These are phyloP conservation scores for Labeo rohita DNA, from an alignment of 2,113 vertebrate genomes.

Conservation along the genomic window DNA sequence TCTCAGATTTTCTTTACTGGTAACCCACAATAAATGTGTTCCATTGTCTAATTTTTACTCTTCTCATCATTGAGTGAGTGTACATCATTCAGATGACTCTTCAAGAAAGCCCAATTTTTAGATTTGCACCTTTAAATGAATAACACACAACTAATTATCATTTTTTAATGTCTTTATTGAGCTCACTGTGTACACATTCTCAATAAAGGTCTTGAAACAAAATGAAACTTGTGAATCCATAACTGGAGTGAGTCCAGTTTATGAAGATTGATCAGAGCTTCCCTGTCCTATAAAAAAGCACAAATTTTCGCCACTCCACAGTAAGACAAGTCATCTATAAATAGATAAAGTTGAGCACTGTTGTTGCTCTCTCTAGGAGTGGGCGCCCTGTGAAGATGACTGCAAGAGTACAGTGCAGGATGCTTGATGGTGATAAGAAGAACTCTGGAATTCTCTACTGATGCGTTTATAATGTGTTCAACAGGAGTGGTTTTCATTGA, in stretches of 20 bases:
- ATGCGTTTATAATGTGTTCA: not conserved
- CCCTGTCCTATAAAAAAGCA: not conserved
- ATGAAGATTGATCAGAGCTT: not conserved
- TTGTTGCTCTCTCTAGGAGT: constrained; percentile 4
- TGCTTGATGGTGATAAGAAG: not conserved
- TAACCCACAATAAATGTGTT: not conserved
- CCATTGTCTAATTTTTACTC: not conserved
- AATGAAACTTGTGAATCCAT: not conserved
- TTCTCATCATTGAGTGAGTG: not conserved
- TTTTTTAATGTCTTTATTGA: not conserved
- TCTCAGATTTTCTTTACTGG: not conserved
- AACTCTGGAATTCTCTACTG: not conserved
- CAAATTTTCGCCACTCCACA: not conserved
- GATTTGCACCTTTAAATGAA: not conserved
- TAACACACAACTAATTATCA: not conserved
- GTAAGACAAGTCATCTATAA: not conserved
- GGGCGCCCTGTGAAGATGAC: not conserved
- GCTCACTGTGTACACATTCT: not conserved
- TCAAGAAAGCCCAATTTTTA: not conserved
- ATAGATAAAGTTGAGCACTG: not conserved
- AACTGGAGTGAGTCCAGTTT: not conserved
- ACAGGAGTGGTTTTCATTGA: not conserved
- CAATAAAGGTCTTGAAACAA: constrained; percentile 3
- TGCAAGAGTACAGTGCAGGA: constrained; percentile 9
- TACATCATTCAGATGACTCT: not conserved